Percentiles rank a stretch among this genome's conserved stretches.
Conservation (phyloP, 2,888 invertebrate species). For the Dolichopus griseipennis region DNA sequence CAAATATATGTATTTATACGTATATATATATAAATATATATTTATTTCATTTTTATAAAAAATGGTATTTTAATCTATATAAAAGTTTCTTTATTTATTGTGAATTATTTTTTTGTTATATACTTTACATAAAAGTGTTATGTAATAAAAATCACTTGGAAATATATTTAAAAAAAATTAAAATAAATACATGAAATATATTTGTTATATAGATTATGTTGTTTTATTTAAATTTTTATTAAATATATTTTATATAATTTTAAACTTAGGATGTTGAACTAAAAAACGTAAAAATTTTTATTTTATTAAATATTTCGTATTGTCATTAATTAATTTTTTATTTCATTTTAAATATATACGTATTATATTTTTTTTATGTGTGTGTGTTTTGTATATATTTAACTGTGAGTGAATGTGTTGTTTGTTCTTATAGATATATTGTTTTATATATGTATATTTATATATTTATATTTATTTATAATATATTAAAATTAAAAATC, state of each 20-base stretch:
- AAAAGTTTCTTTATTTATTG: conserved; percentile 2
- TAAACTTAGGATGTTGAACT: neutral
- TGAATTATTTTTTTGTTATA: neutral
- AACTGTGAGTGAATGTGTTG: neutral
- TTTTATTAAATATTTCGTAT: neutral
- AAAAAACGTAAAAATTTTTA: neutral
- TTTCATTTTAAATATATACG: neutral
- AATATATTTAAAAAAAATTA: conserved; percentile 13
- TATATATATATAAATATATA: conserved; percentile 26
- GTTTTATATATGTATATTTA: neutral
- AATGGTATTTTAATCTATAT: conserved; percentile 17
- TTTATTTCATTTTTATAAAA: conserved; percentile 16
- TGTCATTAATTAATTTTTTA: conserved; percentile 1
- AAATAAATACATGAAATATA: too few species aligned
- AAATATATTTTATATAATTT: neutral
- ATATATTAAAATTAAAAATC: neutral
- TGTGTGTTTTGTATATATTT: neutral
- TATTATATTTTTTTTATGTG: neutral
- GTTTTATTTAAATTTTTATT: conserved; percentile 11
- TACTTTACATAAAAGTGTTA: neutral
- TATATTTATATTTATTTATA: neutral
- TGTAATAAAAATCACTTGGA: conserved; percentile 15
- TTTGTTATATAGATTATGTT: too few species aligned
- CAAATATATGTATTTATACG: too few species aligned
- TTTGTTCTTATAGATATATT: too few species aligned